Percentiles rank a stretch among this genome's conserved stretches.
These are phyloP conservation scores for Acanthornis magna DNA, from an alignment of 2,797 vertebrate genomes.

Conservation along the genomic window DNA sequence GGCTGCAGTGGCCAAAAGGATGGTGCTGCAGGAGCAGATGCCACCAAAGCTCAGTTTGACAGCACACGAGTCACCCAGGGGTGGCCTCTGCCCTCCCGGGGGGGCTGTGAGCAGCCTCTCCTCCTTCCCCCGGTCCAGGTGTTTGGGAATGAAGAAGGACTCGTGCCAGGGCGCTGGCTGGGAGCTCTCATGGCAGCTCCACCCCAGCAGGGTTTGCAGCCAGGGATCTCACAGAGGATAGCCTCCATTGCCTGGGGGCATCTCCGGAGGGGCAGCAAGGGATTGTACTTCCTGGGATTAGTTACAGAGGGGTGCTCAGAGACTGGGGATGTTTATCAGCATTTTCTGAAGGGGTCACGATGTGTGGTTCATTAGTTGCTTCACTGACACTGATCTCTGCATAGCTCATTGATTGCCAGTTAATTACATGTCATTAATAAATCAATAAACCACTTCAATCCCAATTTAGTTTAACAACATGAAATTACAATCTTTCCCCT, in stretches of 20 bases:
- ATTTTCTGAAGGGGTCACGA: background rate
- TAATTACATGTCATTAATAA: background rate
- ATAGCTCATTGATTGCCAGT: background rate
- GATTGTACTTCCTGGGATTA: no score
- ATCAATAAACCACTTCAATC: background rate
- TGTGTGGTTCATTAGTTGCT: background rate
- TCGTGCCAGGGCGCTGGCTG: fast-evolving
- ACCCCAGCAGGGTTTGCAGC: background rate
- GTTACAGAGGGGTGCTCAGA: background rate
- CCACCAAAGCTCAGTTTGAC: fast-evolving
- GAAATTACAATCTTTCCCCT: background rate
- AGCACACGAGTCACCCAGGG: fast-evolving
- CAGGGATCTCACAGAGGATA: fast-evolving
- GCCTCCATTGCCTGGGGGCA: fast-evolving
- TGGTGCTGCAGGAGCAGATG: fast-evolving
- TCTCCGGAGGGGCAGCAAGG: fast-evolving
- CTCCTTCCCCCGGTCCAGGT: fast-evolving
- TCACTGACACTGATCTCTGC: background rate
- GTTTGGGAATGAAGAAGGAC: no score
- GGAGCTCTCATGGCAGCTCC: fast-evolving
- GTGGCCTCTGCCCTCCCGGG: fast-evolving
- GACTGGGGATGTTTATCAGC: background rate
- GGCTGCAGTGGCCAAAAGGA: background rate
- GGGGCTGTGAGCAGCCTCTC: fast-evolving
- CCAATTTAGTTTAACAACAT: background rate